These are phyloP conservation scores for Molossus molossus DNA, from an alignment of 2,797 vertebrate genomes.

Conservation along the genomic window DNA sequence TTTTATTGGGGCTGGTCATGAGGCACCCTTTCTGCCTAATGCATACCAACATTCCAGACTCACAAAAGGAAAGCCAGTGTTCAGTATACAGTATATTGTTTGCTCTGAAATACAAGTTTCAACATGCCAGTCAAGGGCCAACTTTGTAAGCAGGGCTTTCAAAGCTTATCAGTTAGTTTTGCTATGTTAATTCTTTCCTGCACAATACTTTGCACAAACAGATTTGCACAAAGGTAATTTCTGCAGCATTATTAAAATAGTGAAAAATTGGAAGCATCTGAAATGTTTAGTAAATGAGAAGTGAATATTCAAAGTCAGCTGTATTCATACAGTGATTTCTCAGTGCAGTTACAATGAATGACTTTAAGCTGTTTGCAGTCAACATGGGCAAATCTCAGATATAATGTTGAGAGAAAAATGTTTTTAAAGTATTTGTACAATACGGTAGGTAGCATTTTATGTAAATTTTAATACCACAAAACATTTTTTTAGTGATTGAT, in stretches of 20 bases:
- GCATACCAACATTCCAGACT: not conserved
- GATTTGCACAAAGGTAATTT: not conserved
- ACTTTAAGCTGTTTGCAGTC: not conserved
- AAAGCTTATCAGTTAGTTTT: not conserved
- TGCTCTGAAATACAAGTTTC: not conserved
- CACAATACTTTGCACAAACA: not conserved
- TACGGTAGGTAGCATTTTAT: not conserved
- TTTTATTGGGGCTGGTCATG: not conserved
- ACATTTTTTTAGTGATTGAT: not conserved
- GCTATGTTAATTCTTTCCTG: not conserved
- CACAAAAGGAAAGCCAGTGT: not conserved
- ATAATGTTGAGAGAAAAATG: slow-evolving; percentile 52
- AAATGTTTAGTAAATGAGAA: not conserved
- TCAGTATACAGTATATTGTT: not conserved
- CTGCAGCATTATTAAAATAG: not conserved
- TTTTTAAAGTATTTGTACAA: slow-evolving; percentile 52
- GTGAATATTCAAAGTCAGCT: slow-evolving; percentile 21
- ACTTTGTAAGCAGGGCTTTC: slow-evolving; percentile 6
- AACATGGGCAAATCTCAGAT: not conserved
- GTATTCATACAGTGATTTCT: not conserved
- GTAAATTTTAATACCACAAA: slow-evolving; percentile 48
- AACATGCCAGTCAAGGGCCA: not conserved
- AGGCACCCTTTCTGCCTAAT: not conserved
- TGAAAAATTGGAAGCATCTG: slow-evolving; percentile 11
- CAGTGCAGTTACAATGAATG: not conserved